phyloP scores from a whole-genome alignment of 2,113 vertebrate genomes.

The Nothobranchius furzeri region DNA sequence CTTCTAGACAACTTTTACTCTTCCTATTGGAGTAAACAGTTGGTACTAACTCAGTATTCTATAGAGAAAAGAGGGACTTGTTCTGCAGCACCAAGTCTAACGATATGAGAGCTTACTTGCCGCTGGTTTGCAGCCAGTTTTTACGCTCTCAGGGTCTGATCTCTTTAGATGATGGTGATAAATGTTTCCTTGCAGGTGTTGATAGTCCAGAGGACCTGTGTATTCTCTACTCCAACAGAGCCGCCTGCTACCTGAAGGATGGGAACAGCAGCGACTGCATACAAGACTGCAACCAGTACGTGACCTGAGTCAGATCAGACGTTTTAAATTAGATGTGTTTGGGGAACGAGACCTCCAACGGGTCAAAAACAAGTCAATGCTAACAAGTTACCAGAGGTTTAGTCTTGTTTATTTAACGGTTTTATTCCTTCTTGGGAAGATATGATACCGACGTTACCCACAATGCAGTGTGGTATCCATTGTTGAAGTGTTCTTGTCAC shows the following conservation, averaged over 20 bases:
- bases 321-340: no score
- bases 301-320: not conserved
- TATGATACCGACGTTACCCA: not conserved
- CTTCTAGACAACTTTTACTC: conserved; percentile 43
- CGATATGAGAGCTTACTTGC: no score
- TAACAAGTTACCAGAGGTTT: not conserved
- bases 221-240: conserved; percentile 94
- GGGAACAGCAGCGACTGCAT: conserved; percentile 91
- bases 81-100: not conserved
- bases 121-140: not conserved
- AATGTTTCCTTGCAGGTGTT: conserved; percentile 78
- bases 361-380: no score
- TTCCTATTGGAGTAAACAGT: not conserved
- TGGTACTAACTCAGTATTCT: no score
- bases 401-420: not conserved
- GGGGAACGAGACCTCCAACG: no score
- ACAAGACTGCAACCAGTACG: conserved; percentile 92
- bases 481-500: not conserved
- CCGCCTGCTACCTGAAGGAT: conserved; percentile 93
- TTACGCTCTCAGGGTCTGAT: not conserved
- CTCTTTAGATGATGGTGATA: conserved; percentile 30
- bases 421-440: not conserved
- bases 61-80: not conserved
- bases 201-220: conserved; percentile 86
- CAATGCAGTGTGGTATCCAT: not conserved